Conservation (phyloP, 2,797 vertebrate species). For the Crocidura indochinensis region DNA sequence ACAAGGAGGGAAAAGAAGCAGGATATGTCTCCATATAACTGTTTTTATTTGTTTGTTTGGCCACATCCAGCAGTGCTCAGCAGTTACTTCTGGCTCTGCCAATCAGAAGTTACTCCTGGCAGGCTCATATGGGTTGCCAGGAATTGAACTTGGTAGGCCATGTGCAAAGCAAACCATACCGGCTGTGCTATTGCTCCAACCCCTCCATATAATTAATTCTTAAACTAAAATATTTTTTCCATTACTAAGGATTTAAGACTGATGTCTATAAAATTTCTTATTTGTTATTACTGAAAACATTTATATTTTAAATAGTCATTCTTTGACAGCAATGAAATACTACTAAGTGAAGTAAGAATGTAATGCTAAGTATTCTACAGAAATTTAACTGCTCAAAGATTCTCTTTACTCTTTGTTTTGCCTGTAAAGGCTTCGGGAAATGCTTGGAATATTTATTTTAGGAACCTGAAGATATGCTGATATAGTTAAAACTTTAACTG, state of each 20-base stretch:
- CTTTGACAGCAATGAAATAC: slow-evolving; percentile 63
- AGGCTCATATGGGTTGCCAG: too few relatives aligned
- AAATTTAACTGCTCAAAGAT: slow-evolving; percentile 29
- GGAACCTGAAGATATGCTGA: slow-evolving; percentile 63
- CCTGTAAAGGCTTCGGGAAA: slow-evolving; percentile 43
- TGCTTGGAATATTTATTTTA: slow-evolving; percentile 69
- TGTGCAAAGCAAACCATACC: too few relatives aligned
- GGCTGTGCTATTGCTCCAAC: too few relatives aligned
- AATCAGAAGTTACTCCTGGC: too few relatives aligned
- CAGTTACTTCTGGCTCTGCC: too few relatives aligned
- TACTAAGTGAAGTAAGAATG: slow-evolving; percentile 41
- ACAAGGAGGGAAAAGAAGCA: not conserved
- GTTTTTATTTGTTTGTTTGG: too few relatives aligned
- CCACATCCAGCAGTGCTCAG: too few relatives aligned
- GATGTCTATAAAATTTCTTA: slow-evolving; percentile 43
- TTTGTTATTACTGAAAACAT: slow-evolving; percentile 38
- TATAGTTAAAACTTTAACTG: slow-evolving; percentile 81
- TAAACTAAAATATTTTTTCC: slow-evolving; percentile 50
- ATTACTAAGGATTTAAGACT: slow-evolving; percentile 37
- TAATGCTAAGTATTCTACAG: slow-evolving; percentile 35
- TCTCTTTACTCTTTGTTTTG: slow-evolving; percentile 57
- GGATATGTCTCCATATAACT: not conserved
- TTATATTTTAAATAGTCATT: slow-evolving; percentile 51
- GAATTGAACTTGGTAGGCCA: too few relatives aligned
- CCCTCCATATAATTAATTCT: slow-evolving; percentile 35